These are phyloP conservation scores for Condylura cristata DNA, from an alignment of 2,113 vertebrate species.

Conservation along the genomic window DNA sequence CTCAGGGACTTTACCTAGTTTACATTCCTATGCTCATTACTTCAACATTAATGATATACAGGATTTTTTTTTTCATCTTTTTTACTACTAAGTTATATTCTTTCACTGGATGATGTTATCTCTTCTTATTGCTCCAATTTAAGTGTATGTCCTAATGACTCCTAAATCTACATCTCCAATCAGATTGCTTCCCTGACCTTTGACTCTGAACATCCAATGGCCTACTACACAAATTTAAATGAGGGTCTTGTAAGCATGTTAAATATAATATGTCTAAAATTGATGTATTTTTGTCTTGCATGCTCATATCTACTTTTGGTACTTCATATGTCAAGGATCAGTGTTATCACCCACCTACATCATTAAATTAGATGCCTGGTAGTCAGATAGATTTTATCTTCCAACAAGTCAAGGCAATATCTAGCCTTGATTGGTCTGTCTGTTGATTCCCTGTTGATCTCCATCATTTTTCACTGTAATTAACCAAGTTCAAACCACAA, in stretches of 20 bases:
- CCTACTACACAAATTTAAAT: neutral
- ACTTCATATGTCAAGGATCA: neutral
- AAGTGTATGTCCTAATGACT: neutral
- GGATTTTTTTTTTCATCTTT: neutral
- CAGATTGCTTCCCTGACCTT: neutral
- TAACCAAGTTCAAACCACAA: neutral
- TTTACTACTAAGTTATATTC: conserved; percentile 20
- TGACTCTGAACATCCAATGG: neutral
- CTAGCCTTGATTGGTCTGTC: neutral
- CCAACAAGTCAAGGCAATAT: neutral
- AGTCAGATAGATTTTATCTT: neutral
- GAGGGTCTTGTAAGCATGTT: neutral
- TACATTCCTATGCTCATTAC: neutral
- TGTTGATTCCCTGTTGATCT: neutral
- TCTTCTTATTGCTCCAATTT: neutral
- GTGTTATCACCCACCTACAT: neutral
- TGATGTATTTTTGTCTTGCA: neutral
- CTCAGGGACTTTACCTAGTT: neutral
- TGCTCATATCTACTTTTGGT: neutral
- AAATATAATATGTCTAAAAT: neutral
- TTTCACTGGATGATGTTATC: neutral
- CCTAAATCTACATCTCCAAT: neutral
- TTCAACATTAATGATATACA: neutral
- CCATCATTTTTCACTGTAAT: neutral
- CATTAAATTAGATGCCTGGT: neutral